phyloP scores from a whole-genome alignment of 2,888 invertebrate species.

The Sarcophaga carnaria region DNA sequence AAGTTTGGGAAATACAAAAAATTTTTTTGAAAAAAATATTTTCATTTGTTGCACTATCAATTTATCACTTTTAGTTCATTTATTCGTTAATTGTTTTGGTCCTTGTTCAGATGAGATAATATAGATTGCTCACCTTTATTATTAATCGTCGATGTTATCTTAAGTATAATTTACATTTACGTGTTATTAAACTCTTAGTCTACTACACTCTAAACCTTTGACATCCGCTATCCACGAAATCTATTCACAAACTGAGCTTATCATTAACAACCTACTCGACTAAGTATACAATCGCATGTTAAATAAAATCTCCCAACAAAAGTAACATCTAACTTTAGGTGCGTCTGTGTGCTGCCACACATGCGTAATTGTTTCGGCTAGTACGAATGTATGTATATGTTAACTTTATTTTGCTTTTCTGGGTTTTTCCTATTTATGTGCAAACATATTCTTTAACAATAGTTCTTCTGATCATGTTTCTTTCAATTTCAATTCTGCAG shows the following conservation, averaged over 20 bases:
- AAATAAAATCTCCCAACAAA: constrained; percentile 35
- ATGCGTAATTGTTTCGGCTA: constrained; percentile 15
- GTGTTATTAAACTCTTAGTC: constrained; percentile 31
- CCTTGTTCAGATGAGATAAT: neutral
- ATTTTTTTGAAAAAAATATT: no score
- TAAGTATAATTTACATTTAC: neutral
- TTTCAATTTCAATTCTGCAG: constrained; percentile 5
- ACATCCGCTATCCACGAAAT: constrained; percentile 81
- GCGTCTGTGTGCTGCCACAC: constrained; percentile 28
- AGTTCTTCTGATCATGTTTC: constrained; percentile 21
- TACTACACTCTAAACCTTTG: constrained; percentile 64
- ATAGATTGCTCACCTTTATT: constrained; percentile 36
- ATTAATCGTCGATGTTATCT: neutral
- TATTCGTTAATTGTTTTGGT: neutral
- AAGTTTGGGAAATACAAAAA: no score
- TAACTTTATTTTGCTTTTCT: neutral
- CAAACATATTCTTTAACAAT: constrained; percentile 25
- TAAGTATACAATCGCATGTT: constrained; percentile 78
- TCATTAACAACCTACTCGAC: constrained; percentile 75
- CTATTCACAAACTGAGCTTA: constrained; percentile 81
- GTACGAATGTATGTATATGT: neutral
- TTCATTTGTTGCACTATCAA: no score
- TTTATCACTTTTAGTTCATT: no score
- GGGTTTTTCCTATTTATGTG: constrained; percentile 9
- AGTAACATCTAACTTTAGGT: neutral